A percentile compares a stretch with the other conserved stretches of the same genome.
Conservation (phyloP, 2,888 invertebrate genomes). For the Lysandra coridon region DNA sequence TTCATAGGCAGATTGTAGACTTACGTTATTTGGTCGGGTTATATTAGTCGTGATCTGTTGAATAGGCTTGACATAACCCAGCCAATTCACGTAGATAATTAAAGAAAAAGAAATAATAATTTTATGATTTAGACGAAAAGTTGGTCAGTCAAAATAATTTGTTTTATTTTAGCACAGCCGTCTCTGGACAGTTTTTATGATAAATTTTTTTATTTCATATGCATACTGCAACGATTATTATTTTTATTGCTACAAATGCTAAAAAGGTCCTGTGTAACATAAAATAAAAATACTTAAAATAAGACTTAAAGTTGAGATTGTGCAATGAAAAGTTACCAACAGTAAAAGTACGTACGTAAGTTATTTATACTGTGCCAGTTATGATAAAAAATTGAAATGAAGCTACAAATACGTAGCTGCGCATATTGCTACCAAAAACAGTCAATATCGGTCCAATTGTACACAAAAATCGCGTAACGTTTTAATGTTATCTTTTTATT, state of each 20-base stretch:
- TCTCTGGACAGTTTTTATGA: conserved; percentile 42
- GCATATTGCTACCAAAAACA: background rate
- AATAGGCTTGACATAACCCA: background rate
- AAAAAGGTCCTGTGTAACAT: background rate
- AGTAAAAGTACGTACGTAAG: background rate
- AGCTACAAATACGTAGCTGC: background rate
- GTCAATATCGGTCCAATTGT: background rate
- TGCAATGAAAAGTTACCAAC: background rate
- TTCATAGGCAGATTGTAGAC: background rate
- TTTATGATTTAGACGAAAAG: conserved; percentile 24
- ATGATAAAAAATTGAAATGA: background rate
- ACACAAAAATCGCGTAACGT: background rate
- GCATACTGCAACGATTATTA: conserved; percentile 21
- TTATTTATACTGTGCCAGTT: no score
- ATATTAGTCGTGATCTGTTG: background rate
- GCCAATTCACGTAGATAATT: background rate
- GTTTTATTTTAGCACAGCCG: conserved; percentile 49
- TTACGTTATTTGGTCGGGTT: background rate
- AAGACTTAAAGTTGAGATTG: background rate
- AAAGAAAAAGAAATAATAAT: background rate
- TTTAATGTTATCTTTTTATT: background rate
- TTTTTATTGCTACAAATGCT: background rate
- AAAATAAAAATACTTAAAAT: background rate
- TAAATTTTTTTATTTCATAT: conserved; percentile 4
- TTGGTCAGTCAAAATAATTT: conserved; percentile 38